These are phyloP conservation scores for Zaprionus africanus DNA, from an alignment of 1,140 invertebrate genomes.

Conservation along the genomic window DNA sequence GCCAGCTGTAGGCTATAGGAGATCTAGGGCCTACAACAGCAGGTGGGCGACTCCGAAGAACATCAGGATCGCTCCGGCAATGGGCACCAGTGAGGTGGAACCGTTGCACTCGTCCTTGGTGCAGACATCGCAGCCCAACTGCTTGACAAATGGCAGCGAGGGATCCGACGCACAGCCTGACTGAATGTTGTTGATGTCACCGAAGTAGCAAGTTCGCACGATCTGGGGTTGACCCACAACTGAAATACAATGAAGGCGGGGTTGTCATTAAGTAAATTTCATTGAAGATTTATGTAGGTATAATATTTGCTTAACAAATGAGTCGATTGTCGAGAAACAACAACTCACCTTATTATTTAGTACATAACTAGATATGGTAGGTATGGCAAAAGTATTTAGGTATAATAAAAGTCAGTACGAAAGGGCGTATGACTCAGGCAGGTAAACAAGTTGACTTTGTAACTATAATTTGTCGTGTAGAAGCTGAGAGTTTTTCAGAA, in stretches of 20 bases:
- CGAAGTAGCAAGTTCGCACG: slow-evolving; percentile 74
- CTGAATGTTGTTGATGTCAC: slow-evolving; percentile 62
- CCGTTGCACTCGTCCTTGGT: slow-evolving; percentile 77
- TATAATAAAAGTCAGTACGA: slow-evolving; percentile 7
- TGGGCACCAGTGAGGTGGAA: slow-evolving; percentile 55
- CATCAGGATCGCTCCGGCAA: slow-evolving; percentile 64
- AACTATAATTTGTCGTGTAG: slow-evolving; percentile 3
- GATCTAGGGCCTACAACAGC: slow-evolving; percentile 59
- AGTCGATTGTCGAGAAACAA: background rate
- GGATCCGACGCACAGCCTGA: slow-evolving; percentile 73
- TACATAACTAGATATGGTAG: background rate
- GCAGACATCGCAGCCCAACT: slow-evolving; percentile 76
- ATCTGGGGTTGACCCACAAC: slow-evolving; percentile 71
- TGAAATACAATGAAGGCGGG: slow-evolving; percentile 28
- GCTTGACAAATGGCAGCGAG: slow-evolving; percentile 69
- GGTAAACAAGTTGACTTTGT: slow-evolving; percentile 31
- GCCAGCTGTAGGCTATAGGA: background rate
- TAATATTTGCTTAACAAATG: background rate
- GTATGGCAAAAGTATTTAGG: background rate
- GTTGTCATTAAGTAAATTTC: background rate
- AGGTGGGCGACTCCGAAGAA: slow-evolving; percentile 75
- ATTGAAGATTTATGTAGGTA: background rate
- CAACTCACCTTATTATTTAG: background rate
- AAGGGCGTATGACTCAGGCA: slow-evolving; percentile 18
- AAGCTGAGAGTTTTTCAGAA: background rate